These are phyloP conservation scores for Argopecten irradians DNA, from an alignment of 1,140 invertebrate genomes.

Conservation along the genomic window DNA sequence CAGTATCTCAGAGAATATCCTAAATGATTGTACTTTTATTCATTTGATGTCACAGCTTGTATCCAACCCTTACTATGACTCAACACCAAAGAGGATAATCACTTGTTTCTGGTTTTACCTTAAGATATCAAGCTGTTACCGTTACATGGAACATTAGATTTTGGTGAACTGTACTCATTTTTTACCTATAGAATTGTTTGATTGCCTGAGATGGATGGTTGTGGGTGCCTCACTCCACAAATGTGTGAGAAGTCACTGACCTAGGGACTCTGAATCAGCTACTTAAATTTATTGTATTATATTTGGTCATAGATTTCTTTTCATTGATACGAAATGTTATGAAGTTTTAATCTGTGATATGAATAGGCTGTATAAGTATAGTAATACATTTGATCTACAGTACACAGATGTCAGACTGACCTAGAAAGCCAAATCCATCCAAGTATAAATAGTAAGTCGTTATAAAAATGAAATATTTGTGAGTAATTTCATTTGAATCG, in stretches of 20 bases:
- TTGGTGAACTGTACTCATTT: not conserved
- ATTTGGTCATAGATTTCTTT: not conserved
- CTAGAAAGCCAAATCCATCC: not conserved
- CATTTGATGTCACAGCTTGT: not conserved
- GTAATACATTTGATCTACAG: not conserved
- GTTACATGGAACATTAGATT: not conserved
- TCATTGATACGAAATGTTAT: not conserved
- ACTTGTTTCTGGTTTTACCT: not conserved
- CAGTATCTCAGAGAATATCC: too few relatives aligned
- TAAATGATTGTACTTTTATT: too few relatives aligned
- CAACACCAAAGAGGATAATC: not conserved
- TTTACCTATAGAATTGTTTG: not conserved
- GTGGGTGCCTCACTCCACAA: not conserved
- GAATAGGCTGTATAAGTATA: not conserved
- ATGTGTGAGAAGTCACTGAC: not conserved
- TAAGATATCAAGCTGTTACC: not conserved
- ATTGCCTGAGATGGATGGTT: too few relatives aligned
- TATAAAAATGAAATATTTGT: too few relatives aligned
- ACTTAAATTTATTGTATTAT: not conserved
- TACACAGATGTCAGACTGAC: not conserved
- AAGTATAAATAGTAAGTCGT: too few relatives aligned
- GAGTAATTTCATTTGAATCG: too few relatives aligned
- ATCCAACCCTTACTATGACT: not conserved
- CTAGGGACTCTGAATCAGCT: not conserved
- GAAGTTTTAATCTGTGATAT: not conserved